Percentiles rank a stretch among this genome's conserved stretches.
These are phyloP conservation scores for Zapus hudsonius DNA, from an alignment of 2,113 vertebrate genomes.

Conservation along the genomic window DNA sequence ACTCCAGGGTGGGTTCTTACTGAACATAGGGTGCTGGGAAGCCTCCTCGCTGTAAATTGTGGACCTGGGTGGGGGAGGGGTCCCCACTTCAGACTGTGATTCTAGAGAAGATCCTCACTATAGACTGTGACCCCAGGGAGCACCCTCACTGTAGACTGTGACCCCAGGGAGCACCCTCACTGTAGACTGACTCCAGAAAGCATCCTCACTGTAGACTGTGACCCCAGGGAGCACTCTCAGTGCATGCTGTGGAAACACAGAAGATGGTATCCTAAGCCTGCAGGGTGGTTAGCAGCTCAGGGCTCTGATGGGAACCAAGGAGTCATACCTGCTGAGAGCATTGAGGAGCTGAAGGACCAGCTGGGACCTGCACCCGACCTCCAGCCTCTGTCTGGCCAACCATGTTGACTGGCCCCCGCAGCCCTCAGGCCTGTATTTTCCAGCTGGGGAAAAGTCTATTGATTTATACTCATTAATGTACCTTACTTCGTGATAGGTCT, in stretches of 20 bases:
- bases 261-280: background rate
- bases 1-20: background rate
- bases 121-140: background rate
- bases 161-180: background rate
- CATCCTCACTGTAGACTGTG: background rate
- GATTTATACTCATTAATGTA: background rate
- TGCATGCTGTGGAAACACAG: background rate
- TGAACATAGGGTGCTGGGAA: no score
- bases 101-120: background rate
- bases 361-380: background rate
- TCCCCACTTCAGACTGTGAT: background rate
- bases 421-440: background rate
- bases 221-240: background rate
- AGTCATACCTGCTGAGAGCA: background rate
- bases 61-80: accelerated
- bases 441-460: background rate
- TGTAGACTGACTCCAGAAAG: background rate
- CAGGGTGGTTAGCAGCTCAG: background rate
- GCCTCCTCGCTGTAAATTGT: background rate
- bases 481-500: background rate
- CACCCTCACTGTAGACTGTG: background rate
- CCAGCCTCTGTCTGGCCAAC: background rate
- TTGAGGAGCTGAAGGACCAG: background rate
- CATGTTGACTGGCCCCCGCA: background rate
- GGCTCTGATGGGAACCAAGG: background rate